Conservation (phyloP, 1,140 invertebrate genomes). For the Euglossa dilemma region DNA sequence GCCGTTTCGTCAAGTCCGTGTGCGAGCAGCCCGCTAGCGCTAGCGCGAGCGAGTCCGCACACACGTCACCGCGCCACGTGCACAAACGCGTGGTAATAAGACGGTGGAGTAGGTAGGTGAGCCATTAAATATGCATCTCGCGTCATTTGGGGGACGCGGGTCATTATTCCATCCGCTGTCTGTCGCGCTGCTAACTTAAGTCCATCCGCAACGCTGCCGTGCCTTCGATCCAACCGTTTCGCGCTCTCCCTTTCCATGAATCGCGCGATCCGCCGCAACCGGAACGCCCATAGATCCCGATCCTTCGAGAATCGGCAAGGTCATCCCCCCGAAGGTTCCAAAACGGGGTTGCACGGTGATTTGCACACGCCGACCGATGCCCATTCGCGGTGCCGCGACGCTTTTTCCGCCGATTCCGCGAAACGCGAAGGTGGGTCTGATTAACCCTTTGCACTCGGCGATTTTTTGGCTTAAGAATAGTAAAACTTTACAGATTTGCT, state of each 20-base stretch:
- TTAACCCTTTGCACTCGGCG: too few species aligned
- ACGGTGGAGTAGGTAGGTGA: slow-evolving; percentile 55
- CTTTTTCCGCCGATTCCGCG: too few species aligned
- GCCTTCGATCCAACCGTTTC: slow-evolving; percentile 41
- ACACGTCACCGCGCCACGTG: slow-evolving; percentile 30
- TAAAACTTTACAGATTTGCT: too few species aligned
- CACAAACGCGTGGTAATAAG: slow-evolving; percentile 52
- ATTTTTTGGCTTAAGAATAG: too few species aligned
- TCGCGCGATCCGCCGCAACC: neutral
- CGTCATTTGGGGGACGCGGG: slow-evolving; percentile 76
- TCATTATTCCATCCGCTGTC: slow-evolving; percentile 78
- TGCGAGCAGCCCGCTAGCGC: neutral
- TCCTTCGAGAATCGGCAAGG: neutral
- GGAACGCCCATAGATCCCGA: neutral
- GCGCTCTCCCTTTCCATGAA: slow-evolving; percentile 36
- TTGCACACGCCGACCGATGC: too few species aligned
- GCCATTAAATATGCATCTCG: slow-evolving; percentile 79
- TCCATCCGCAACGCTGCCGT: slow-evolving; percentile 47
- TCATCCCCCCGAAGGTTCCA: neutral
- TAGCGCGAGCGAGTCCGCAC: neutral
- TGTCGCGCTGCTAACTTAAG: slow-evolving; percentile 56
- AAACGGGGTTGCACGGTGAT: too few species aligned
- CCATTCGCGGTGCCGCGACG: too few species aligned
- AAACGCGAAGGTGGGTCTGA: too few species aligned
- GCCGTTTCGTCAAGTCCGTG: slow-evolving; percentile 36